phyloP scores from a whole-genome alignment of 2,113 vertebrate species.

The Thamnophis sirtalis region DNA sequence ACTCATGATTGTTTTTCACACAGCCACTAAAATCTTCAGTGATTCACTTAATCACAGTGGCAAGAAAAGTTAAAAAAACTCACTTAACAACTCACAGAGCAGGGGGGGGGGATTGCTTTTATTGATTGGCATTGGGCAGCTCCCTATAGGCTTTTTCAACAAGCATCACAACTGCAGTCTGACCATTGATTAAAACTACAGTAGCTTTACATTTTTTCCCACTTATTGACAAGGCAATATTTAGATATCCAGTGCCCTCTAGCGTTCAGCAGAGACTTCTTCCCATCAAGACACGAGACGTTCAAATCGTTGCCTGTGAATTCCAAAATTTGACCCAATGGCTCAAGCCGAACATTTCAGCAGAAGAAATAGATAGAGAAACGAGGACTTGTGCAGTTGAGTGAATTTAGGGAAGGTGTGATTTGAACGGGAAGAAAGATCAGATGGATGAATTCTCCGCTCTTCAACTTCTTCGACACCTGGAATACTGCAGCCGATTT shows the following conservation, averaged over 20 bases:
- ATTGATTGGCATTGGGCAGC: background rate
- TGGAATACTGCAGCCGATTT: too few species aligned
- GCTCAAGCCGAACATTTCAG: background rate
- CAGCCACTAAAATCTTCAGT: too few species aligned
- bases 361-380: background rate
- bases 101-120: rapidly evolving
- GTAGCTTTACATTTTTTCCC: background rate
- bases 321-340: background rate
- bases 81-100: background rate
- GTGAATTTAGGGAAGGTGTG: background rate
- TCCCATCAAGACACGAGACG: too few species aligned
- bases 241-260: background rate
- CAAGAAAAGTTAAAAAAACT: background rate
- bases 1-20: too few species aligned
- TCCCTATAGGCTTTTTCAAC: background rate
- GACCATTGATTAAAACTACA: background rate
- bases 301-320: background rate
- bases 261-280: background rate
- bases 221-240: background rate
- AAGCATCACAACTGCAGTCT: background rate
- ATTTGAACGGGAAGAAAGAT: background rate
- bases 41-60: background rate
- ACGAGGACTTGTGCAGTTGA: background rate
- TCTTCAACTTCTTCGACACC: too few species aligned
- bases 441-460: background rate